Evolutionary conservation across 2,888 invertebrate genomes (phyloP), one percentile per base, ranked within the genome.

Genomic region (Drosophila testacea): DNA sequence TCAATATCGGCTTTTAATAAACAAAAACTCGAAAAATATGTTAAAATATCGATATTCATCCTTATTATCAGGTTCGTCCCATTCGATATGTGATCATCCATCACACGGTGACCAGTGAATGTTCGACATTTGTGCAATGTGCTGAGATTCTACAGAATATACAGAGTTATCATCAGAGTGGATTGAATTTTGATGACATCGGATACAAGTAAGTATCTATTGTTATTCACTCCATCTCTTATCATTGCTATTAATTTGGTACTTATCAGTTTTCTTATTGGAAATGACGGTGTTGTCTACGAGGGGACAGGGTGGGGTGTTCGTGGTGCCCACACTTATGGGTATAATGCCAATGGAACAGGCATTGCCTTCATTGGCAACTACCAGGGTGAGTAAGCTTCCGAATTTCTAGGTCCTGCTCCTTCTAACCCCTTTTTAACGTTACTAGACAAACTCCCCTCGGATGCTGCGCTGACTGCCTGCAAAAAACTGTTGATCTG

Each of bases 301-400:
- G 95, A 95, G 91, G 95, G 95, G 1, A 90, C 93, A 1, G 95
- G 95, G 1, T 95, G 95, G 95, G 92, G 94, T 5, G 93, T 93
- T 41, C 92, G 93, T 9, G 95, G 95, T 0, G 93, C 94, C 0
- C 95, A 95, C 76, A 94, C 94, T 0, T 93, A 92, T 10, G 93
- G 93, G 6, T 95, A 94, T 77, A 95, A 95, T 85, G 91, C 88
- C 32, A 94, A 93, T 78, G 94, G 95, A 27, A 93, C 95, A n/a
- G 95, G 94, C 10, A 94, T 95, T 69, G 93, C 94, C 28, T 94
- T 95, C 68, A 94, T 95, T 61, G 95, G 95, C 30, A 84, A 93
- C 90, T 91, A 93, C 91, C 79, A 91, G 88, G 87, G 93, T 94
- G 93, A 90, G 91, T 61, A 60, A 7, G 13, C 28, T 7, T 6